These are phyloP conservation scores for Palythoa heliodiscus DNA, from an alignment of 92 coral and sea anemone genomes.

Conservation along the genomic window DNA sequence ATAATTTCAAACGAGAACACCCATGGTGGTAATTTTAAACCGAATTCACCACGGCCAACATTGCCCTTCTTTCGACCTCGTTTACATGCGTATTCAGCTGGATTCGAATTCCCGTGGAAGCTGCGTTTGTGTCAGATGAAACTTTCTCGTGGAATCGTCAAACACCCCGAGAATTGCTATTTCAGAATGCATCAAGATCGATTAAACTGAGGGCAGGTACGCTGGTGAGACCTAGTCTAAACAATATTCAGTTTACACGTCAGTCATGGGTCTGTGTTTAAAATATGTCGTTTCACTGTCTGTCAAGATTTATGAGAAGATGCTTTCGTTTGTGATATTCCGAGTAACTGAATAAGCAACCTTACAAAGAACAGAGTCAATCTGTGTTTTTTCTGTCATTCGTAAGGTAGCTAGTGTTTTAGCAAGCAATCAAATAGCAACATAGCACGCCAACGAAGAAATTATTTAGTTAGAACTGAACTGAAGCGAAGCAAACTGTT, in stretches of 20 bases:
- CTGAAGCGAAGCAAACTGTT: neutral
- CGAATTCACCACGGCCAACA: conserved; percentile 19
- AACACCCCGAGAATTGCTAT: neutral
- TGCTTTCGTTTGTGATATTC: neutral
- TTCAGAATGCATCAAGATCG: conserved; percentile 31
- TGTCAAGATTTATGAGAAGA: conserved; percentile 1
- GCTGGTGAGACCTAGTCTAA: conserved; percentile 35
- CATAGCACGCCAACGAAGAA: conserved; percentile 2
- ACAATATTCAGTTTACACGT: conserved; percentile 26
- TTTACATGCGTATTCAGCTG: conserved; percentile 14
- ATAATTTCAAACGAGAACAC: conserved; percentile 50
- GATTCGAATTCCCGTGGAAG: conserved; percentile 1
- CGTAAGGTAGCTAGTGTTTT: neutral
- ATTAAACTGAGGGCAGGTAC: conserved; percentile 34
- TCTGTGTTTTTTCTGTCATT: neutral
- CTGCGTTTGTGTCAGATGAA: conserved; percentile 2
- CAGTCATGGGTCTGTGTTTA: conserved; percentile 30
- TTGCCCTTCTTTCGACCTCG: conserved; percentile 30
- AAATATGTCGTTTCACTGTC: conserved; percentile 34
- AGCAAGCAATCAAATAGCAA: conserved; percentile 10
- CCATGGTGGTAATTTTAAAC: conserved; percentile 73
- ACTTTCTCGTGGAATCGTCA: neutral
- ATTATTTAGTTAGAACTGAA: neutral
- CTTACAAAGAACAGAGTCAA: neutral
- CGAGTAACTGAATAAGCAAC: neutral